phyloP scores from a whole-genome alignment of 2,797 vertebrate genomes.

The Loriculus beryllinus region DNA sequence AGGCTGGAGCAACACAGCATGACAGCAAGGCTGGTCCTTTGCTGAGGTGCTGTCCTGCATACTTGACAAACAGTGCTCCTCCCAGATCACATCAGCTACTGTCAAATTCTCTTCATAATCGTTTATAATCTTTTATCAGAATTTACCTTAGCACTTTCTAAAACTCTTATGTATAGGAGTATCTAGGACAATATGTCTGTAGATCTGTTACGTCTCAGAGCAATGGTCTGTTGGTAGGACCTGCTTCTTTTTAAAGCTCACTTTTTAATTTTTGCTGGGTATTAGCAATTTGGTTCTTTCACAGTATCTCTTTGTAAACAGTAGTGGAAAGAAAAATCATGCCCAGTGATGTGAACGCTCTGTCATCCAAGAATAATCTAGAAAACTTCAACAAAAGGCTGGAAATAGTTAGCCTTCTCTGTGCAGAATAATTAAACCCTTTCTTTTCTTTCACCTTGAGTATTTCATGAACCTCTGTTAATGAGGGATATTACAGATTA shows the following conservation, averaged over 20 bases:
- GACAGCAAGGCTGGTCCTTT: not conserved
- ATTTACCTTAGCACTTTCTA: not conserved
- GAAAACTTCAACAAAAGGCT: not conserved
- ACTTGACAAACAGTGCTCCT: not conserved
- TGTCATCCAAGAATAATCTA: not conserved
- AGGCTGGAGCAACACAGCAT: not conserved
- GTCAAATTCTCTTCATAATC: not conserved
- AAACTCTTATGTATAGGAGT: not conserved
- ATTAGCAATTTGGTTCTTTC: not conserved
- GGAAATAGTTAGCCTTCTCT: not conserved
- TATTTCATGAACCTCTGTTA: not conserved
- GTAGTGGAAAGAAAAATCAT: not conserved
- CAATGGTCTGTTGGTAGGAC: not conserved
- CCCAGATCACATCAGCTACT: not conserved
- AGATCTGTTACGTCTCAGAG: not conserved
- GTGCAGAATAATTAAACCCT: not conserved
- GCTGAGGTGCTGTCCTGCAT: not conserved
- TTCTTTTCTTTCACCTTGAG: not conserved
- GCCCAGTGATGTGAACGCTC: not conserved
- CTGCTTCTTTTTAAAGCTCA: not conserved
- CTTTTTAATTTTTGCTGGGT: not conserved
- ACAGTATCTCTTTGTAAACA: not conserved
- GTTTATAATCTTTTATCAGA: not conserved
- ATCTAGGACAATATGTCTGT: not conserved
- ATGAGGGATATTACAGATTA: not conserved